Conservation (phyloP, 2,113 vertebrate genomes). For the Hassar affinis region DNA sequence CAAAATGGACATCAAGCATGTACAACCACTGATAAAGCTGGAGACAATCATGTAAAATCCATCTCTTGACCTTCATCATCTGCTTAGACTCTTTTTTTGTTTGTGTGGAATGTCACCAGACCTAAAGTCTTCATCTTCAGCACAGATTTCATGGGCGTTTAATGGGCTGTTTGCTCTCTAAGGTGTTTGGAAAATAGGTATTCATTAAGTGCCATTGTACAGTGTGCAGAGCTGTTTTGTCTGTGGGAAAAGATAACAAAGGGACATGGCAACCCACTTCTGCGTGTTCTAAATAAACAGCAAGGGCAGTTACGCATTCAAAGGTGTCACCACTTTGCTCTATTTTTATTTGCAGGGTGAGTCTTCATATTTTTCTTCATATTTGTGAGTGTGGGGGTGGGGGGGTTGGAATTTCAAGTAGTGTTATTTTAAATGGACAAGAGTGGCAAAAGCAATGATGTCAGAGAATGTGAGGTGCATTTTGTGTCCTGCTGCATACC, state of each 20-base stretch:
- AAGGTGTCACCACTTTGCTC: constrained; percentile 40
- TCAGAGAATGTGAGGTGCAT: constrained; percentile 75
- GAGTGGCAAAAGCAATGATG: constrained; percentile 73
- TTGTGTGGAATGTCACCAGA: constrained; percentile 43
- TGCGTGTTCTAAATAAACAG: constrained; percentile 44
- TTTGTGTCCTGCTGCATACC: constrained; percentile 60
- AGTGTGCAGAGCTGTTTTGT: constrained; percentile 55
- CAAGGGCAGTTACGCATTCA: constrained; percentile 35
- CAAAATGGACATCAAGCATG: background rate
- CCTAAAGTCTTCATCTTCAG: constrained; percentile 47
- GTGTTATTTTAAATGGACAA: constrained; percentile 64
- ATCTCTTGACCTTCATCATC: constrained; percentile 53
- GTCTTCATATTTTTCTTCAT: constrained; percentile 22
- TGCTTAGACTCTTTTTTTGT: constrained; percentile 39
- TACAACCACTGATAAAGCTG: constrained; percentile 33
- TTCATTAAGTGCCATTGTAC: constrained; percentile 52
- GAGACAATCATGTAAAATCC: constrained; percentile 25
- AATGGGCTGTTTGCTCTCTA: constrained; percentile 44
- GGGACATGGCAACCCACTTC: constrained; percentile 48
- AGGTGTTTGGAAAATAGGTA: constrained; percentile 51
- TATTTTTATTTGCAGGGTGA: constrained; percentile 14
- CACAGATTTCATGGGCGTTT: constrained; percentile 51
- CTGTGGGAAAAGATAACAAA: constrained; percentile 53
- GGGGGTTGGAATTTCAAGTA: constrained; percentile 41
- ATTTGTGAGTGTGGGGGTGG: constrained; percentile 21